Conservation (phyloP, 2,113 vertebrate species). For the Chionis minor region DNA sequence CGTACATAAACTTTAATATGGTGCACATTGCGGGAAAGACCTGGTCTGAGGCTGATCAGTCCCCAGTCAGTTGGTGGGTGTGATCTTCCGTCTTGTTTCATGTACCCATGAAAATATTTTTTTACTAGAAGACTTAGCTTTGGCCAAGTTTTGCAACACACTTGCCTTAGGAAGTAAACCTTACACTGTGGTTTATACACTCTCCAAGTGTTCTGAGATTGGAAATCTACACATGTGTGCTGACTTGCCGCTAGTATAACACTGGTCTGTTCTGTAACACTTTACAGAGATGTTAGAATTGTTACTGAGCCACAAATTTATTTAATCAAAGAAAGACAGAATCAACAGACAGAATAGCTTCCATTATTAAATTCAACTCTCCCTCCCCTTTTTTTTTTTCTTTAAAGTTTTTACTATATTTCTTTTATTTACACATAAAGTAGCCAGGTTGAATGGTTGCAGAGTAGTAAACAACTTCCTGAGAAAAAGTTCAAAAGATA, state of each 20-base stretch:
- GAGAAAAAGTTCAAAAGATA: neutral
- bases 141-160: neutral
- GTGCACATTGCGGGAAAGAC: neutral
- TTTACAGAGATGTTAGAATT: neutral
- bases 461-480: neutral
- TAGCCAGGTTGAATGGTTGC: neutral
- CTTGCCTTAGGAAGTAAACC: neutral
- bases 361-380: neutral
- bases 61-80: neutral
- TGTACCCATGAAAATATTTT: neutral
- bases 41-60: neutral
- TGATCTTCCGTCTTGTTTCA: neutral
- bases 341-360: neutral
- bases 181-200: too few species aligned
- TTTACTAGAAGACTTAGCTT: neutral
- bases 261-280: neutral
- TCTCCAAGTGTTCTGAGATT: neutral
- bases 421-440: neutral
- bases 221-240: fast-evolving
- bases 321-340: neutral
- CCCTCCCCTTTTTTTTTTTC: fast-evolving
- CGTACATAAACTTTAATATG: neutral
- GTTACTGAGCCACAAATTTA: neutral
- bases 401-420: neutral
- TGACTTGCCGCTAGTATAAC: neutral